These are phyloP conservation scores for Polypterus senegalus DNA, from an alignment of 2,113 vertebrate genomes.

Conservation along the genomic window DNA sequence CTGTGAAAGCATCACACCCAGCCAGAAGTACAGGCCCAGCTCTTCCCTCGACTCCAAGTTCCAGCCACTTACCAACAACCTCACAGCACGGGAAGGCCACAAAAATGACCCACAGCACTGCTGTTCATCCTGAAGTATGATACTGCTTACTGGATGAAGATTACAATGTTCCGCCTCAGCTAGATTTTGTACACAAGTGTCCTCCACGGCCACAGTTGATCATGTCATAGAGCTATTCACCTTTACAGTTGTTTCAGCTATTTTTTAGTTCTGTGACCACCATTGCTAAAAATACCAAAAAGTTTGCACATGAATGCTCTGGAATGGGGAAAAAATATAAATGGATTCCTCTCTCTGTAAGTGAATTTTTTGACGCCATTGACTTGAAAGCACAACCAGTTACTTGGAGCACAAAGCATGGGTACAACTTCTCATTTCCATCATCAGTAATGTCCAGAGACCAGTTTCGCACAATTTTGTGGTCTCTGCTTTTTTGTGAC, in stretches of 20 bases:
- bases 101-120: too few relatives aligned
- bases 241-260: not conserved
- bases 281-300: slow-evolving; percentile 2
- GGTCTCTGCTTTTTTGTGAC: slow-evolving; percentile 16
- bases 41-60: too few relatives aligned
- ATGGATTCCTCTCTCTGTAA: not conserved
- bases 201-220: too few relatives aligned
- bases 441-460: slow-evolving; percentile 10
- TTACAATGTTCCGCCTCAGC: too few relatives aligned
- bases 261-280: not conserved
- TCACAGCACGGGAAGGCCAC: too few relatives aligned
- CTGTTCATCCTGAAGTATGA: too few relatives aligned
- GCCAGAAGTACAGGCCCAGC: too few relatives aligned
- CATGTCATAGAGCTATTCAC: not conserved
- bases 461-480: slow-evolving; percentile 9
- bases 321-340: slow-evolving; percentile 1
- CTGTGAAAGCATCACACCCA: too few relatives aligned
- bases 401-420: slow-evolving; percentile 8
- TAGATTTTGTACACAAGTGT: too few relatives aligned
- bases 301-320: not conserved
- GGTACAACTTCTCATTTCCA: slow-evolving; percentile 9
- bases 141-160: too few relatives aligned
- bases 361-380: not conserved
- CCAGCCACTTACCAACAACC: too few relatives aligned
- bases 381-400: not conserved